Evolutionary conservation across 1,140 invertebrate genomes (phyloP).

Genomic region (Glossosoma conforme): DNA sequence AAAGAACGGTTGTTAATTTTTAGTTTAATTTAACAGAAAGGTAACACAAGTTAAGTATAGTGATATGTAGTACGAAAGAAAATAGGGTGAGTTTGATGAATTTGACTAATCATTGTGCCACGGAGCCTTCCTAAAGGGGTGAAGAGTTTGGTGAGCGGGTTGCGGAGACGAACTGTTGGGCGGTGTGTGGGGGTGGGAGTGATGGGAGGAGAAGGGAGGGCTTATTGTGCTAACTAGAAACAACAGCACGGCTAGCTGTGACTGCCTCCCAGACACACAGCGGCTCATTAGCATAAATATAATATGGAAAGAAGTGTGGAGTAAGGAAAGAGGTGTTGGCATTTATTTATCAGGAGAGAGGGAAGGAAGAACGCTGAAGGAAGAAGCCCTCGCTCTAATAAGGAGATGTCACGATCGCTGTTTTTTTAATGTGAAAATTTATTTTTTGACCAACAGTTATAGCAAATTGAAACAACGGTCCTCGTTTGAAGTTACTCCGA

Average conservation of each 20-base stretch:
- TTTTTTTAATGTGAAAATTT: no score
- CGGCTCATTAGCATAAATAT: conserved; percentile 22
- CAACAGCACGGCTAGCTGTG: conserved; percentile 17
- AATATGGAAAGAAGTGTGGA: conserved; percentile 27
- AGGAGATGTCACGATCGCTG: no score
- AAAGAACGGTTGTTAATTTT: not conserved
- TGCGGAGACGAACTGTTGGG: not conserved
- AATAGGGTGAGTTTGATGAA: no score
- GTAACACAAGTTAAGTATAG: no score
- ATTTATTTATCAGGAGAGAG: no score
- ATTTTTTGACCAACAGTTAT: no score
- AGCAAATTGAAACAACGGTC: no score
- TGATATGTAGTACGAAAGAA: no score
- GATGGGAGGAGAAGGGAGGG: conserved; percentile 11
- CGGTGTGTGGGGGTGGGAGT: not conserved
- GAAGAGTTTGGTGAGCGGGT: not conserved
- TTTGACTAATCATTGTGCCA: conserved; percentile 11
- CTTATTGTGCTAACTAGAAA: conserved; percentile 24
- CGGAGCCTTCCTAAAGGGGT: conserved; percentile 12
- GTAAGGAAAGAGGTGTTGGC: conserved; percentile 18
- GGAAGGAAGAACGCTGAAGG: no score
- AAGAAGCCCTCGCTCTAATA: no score
- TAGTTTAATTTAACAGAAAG: not conserved
- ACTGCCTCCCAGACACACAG: conserved; percentile 1
- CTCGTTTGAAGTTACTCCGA: no score